phyloP scores from a whole-genome alignment of 2,797 vertebrate genomes.

The Acipenser transmontanus region DNA sequence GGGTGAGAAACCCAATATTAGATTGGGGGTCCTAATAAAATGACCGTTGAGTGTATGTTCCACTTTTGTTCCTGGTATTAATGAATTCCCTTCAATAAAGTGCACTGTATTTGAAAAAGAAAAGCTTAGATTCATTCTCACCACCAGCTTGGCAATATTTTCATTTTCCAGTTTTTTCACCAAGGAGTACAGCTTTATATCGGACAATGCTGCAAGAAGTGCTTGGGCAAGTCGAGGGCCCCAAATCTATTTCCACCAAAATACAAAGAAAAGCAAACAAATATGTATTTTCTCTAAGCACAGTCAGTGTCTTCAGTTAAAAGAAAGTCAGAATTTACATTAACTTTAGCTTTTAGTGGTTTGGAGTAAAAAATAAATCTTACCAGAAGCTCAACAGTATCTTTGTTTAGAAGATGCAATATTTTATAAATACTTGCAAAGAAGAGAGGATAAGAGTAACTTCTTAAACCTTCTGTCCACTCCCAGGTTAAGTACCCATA shows the following conservation, averaged over 20 bases:
- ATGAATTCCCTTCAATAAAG: background rate
- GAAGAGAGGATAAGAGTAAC: conserved; percentile 81
- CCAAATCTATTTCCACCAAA: conserved; percentile 67
- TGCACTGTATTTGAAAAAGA: background rate
- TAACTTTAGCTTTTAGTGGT: too few relatives aligned
- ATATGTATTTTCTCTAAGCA: too few relatives aligned
- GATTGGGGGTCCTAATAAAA: too few relatives aligned
- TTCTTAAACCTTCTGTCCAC: conserved; percentile 78
- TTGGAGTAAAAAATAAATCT: conserved; percentile 32
- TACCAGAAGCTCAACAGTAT: conserved; percentile 74
- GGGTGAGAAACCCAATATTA: too few relatives aligned
- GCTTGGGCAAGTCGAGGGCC: conserved; percentile 77
- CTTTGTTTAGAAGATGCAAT: conserved; percentile 65
- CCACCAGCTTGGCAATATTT: conserved; percentile 76
- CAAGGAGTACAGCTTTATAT: conserved; percentile 77
- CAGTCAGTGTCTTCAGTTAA: too few relatives aligned
- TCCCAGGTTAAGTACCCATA: conserved; percentile 97
- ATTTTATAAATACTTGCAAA: conserved; percentile 81
- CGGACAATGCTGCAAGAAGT: conserved; percentile 75
- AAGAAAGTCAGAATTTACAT: too few relatives aligned
- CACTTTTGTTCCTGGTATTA: background rate
- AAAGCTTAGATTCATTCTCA: conserved; percentile 41
- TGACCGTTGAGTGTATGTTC: too few relatives aligned
- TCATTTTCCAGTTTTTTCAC: conserved; percentile 60
- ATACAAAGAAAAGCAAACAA: too few relatives aligned